A percentile compares a stretch with the other conserved stretches of the same genome.
Conservation (phyloP, 2,113 vertebrate genomes). For the Alouatta palliata region DNA sequence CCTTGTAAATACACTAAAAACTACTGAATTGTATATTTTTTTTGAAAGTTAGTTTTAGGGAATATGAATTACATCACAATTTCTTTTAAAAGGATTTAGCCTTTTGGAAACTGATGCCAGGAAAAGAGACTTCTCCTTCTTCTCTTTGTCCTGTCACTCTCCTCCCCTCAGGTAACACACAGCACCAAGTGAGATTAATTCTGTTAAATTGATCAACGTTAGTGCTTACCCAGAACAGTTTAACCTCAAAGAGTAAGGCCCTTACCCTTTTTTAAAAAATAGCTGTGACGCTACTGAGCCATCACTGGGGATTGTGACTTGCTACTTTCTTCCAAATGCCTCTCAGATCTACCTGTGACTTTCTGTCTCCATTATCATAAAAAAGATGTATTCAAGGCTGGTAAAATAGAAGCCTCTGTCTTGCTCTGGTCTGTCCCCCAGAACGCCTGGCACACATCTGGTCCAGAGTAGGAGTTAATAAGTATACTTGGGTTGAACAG, state of each 20-base stretch:
- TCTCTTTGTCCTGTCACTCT: not conserved
- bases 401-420: not conserved
- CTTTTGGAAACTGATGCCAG: not conserved
- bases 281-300: not conserved
- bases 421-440: not conserved
- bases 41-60: not conserved
- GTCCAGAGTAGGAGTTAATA: not conserved
- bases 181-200: not conserved
- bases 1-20: not conserved
- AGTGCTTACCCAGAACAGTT: not conserved
- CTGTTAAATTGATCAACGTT: not conserved
- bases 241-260: not conserved
- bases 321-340: not conserved
- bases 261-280: not conserved
- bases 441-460: not conserved
- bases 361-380: not conserved
- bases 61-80: not conserved
- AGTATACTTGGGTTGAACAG: not conserved
- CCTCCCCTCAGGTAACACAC: not conserved
- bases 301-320: not conserved
- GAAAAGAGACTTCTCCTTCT: not conserved
- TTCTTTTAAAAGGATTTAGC: not conserved
- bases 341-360: not conserved
- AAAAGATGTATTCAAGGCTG: not conserved
- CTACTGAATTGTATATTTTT: not conserved